Base-by-base conservation (phyloP, 2,113 vertebrate genomes). In the Percopsis transmontana region DNA sequence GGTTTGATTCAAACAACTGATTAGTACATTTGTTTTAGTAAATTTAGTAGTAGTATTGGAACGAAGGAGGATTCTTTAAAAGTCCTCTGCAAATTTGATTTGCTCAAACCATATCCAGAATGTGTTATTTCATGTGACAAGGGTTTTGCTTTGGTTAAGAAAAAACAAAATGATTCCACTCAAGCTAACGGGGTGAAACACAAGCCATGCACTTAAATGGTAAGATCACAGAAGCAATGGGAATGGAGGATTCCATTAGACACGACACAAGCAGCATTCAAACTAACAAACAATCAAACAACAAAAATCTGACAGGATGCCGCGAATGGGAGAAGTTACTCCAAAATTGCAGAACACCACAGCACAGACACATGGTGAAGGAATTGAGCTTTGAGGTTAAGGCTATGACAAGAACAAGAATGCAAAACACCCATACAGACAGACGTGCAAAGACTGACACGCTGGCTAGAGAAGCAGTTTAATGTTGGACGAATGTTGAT, bases 11-110 rank as follows among this genome's bases (percentile, higher is more conserved):
- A 85, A 89, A 91, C 81, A 85, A 77, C 79, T 83, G 78, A 91
- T 92, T 91, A 92, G 91, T 92, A 90, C 77, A 57, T 73, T 69
- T 64, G 80, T 87, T 90, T 91, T 87, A 89, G 85, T 90, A 82
- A 88, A 85, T 89, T 92, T 91, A 73, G 85, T 87, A 74, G 50
- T 67, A 66, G 68, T 81, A 76, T 71, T 71, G 27, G 69, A 48
- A 68, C 27, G 14, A 70, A 58, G 70, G 83, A 82, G 85, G 83
- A 78, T 80, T 86, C 84, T 87, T 83, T 83, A 81, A 88, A 89
- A 90, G 81, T 90, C 83, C 85, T 88, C 82, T 84, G 84, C 73
- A 84, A 33, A 83, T 91, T 88, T 79, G 84, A 90, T 85, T 87
- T 85, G 72, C 81, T 83, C 84, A 87, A 87, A 91, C 85, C 86